These are phyloP conservation scores for Silurus aristotelis DNA, from an alignment of 2,797 vertebrate species.

Conservation along the genomic window DNA sequence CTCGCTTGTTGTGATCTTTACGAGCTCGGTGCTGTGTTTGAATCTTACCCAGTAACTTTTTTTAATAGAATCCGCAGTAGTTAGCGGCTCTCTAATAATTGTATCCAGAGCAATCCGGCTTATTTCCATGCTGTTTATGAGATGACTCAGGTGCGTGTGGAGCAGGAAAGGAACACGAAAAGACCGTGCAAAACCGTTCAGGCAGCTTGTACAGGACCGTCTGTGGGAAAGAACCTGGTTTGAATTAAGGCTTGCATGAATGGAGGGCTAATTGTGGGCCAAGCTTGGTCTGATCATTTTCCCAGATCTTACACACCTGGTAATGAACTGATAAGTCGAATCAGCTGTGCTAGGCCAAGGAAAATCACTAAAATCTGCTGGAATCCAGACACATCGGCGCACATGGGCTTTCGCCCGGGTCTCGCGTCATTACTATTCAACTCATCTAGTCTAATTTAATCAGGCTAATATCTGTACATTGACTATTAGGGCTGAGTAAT, in stretches of 20 bases:
- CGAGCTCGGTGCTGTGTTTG: not conserved
- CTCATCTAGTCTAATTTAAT: constrained; percentile 2
- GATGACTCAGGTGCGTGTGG: not conserved
- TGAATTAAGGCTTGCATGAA: constrained; percentile 32
- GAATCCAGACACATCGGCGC: constrained; percentile 11
- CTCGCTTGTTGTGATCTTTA: not conserved
- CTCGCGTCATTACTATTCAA: constrained; percentile 18
- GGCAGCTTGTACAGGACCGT: not conserved
- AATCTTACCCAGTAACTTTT: not conserved
- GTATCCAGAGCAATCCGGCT: constrained; percentile 13
- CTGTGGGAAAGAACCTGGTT: constrained; percentile 18
- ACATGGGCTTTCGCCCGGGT: not conserved
- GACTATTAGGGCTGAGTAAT: not conserved
- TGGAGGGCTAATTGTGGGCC: constrained; percentile 21
- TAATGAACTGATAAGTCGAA: constrained; percentile 42
- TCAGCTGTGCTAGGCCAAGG: constrained; percentile 24
- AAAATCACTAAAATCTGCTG: not conserved
- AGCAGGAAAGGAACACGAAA: constrained; percentile 12
- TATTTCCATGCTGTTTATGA: constrained; percentile 25
- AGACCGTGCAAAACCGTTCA: not conserved
- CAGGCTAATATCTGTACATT: not conserved
- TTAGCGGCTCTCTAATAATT: constrained; percentile 7
- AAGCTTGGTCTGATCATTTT: constrained; percentile 28
- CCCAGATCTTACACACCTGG: constrained; percentile 33
- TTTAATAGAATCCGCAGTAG: constrained; percentile 19